phyloP scores from a whole-genome alignment of 2,888 invertebrate species.

The Cepaea hortensis region DNA sequence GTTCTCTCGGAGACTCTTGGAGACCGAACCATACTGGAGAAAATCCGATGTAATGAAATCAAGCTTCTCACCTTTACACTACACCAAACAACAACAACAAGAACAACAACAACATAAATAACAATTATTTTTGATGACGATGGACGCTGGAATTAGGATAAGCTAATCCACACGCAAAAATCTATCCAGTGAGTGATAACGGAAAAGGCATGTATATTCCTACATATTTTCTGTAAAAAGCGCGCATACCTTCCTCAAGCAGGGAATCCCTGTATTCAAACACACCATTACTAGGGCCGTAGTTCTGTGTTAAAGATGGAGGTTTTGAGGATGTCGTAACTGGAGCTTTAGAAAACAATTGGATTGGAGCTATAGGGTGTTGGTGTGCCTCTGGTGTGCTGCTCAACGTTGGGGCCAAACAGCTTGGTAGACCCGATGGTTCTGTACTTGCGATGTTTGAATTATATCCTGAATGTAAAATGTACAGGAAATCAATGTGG shows the following conservation, averaged over 20 bases:
- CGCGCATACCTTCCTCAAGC: constrained; percentile 37
- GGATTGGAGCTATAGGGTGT: background rate
- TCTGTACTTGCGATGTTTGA: background rate
- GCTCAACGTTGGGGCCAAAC: background rate
- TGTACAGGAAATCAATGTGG: background rate
- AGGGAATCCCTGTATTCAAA: constrained; percentile 48
- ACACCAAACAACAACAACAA: too few species aligned
- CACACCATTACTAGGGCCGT: constrained; percentile 45
- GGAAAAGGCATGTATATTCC: too few species aligned
- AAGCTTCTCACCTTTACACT: too few species aligned
- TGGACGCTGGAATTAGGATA: too few species aligned
- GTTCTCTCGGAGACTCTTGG: too few species aligned
- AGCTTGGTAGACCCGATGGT: constrained; percentile 12
- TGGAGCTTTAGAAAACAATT: too few species aligned
- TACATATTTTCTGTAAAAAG: background rate
- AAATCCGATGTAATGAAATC: too few species aligned
- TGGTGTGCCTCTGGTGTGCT: background rate
- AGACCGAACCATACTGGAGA: too few species aligned
- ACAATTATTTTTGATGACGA: too few species aligned
- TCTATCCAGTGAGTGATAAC: too few species aligned
- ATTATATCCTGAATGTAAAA: constrained; percentile 11
- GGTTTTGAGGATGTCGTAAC: background rate
- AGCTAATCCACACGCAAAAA: too few species aligned
- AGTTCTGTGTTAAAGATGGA: constrained; percentile 36
- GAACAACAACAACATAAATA: too few species aligned